A percentile compares a stretch with the other conserved stretches of the same genome.
Conservation (phyloP, 2,797 vertebrate species). For the Myripristis murdjan region DNA sequence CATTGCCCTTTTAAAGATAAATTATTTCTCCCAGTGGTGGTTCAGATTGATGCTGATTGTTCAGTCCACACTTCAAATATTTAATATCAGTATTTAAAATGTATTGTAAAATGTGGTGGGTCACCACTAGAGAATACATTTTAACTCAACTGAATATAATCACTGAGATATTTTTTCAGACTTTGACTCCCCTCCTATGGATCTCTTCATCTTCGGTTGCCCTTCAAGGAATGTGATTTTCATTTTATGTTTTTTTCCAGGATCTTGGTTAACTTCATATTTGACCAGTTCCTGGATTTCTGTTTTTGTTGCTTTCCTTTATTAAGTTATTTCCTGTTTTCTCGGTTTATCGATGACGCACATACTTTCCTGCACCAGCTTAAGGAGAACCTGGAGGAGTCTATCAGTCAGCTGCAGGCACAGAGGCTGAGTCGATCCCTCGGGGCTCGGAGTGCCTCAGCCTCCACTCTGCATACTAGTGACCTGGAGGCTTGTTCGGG, state of each 20-base stretch:
- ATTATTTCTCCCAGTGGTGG: too few species aligned
- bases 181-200: too few species aligned
- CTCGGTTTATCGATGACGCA: background rate
- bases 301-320: background rate
- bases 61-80: too few species aligned
- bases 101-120: background rate
- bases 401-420: conserved; percentile 90
- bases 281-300: background rate
- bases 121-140: background rate
- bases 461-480: conserved; percentile 90
- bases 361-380: conserved; percentile 80
- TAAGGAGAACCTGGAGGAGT: conserved; percentile 93
- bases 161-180: background rate
- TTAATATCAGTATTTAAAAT: too few species aligned
- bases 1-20: background rate
- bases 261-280: background rate
- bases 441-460: conserved; percentile 84
- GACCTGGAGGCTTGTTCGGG: conserved; percentile 86
- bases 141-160: too few species aligned
- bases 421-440: conserved; percentile 83
- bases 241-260: too few species aligned
- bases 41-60: background rate
- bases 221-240: background rate
- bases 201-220: background rate
- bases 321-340: background rate